Base-by-base conservation (phyloP, 2,888 invertebrate genomes). In the Gryllus longicercus region DNA sequence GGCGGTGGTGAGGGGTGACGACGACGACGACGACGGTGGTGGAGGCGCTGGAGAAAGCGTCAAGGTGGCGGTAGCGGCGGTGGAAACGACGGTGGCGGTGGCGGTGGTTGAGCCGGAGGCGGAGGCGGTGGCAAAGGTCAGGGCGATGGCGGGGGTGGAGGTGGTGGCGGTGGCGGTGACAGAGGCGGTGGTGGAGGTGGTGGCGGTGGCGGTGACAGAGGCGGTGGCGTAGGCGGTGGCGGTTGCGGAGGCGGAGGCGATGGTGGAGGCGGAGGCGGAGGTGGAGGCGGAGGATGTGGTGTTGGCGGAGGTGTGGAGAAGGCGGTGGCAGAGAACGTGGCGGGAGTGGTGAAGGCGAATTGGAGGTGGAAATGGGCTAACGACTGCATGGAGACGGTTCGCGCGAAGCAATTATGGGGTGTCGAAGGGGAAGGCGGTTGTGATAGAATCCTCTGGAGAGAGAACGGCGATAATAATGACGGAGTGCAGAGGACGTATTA, bases 21-120 rank as follows among this genome's bases (percentile, higher is more conserved):
- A 4, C 5, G 63, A 0, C 8, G 63, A 5, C 1, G 8, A 38
- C 38, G 38, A 38, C 38, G 8, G 0, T 3, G 63, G 0, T 0
- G 16, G 16, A 10, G 14, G 5, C 63, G 1, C 0, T 4, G 63
- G 8, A 0, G 14, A 8, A 5, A 16, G 16, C 11, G 16, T n/a
- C 16, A 1, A 0, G 4, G 38, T 8, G 63, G 8, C 63, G 63
- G 63, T 16, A 16, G 63, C 16, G 16, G n/a, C 0, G 4, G 2
- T 2, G 63, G 0, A 2, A 2, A 4, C 4, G 18, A n/a, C n/a
- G n/a, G n/a, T n/a, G n/a, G 10, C 4, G 63, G 2, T 2, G 5
- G 63, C 8, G 16, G 63, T 0, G 63, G 18, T 2, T 2, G 25
- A 3, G 25, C 2, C 63, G 2, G 63, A 18, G 18, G 2, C 25